phyloP scores from a whole-genome alignment of 2,113 vertebrate species.

The Pachypanchax playfairii region DNA sequence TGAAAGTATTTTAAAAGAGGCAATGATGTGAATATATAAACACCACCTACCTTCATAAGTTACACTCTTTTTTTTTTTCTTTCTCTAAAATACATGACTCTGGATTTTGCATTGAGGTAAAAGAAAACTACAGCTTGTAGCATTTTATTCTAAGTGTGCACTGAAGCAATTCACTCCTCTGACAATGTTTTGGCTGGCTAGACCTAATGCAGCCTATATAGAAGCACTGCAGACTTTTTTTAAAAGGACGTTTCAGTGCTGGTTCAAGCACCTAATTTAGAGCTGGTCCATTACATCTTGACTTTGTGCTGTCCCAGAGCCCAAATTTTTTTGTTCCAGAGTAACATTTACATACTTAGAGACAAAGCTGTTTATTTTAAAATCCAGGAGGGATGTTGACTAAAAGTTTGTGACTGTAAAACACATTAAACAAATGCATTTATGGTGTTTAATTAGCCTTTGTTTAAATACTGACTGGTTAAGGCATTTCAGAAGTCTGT shows the following conservation, averaged over 20 bases:
- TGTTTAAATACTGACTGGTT: neutral
- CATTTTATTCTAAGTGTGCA: conserved; percentile 9
- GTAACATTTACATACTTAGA: neutral
- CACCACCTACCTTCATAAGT: conserved; percentile 7
- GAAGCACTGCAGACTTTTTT: too few relatives aligned
- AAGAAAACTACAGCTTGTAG: conserved; percentile 1
- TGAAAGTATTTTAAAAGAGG: neutral
- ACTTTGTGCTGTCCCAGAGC: too few relatives aligned
- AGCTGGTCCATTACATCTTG: too few relatives aligned
- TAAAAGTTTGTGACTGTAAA: neutral
- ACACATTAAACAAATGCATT: neutral
- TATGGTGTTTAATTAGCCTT: too few relatives aligned
- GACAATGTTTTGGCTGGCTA: neutral
- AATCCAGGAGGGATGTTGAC: too few relatives aligned
- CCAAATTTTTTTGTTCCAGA: neutral
- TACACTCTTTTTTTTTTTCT: neutral
- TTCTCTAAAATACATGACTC: conserved; percentile 13
- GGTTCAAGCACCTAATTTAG: too few relatives aligned
- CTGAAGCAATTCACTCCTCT: neutral
- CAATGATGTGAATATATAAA: conserved; percentile 15
- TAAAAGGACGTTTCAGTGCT: too few relatives aligned
- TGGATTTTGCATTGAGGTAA: conserved; percentile 23
- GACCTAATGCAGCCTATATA: neutral
- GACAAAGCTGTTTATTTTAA: neutral
- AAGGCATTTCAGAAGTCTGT: neutral